Percentiles rank a stretch among this genome's conserved stretches.
phyloP scores from a whole-genome alignment of 2,888 invertebrate genomes.

The Cerastoderma edule region DNA sequence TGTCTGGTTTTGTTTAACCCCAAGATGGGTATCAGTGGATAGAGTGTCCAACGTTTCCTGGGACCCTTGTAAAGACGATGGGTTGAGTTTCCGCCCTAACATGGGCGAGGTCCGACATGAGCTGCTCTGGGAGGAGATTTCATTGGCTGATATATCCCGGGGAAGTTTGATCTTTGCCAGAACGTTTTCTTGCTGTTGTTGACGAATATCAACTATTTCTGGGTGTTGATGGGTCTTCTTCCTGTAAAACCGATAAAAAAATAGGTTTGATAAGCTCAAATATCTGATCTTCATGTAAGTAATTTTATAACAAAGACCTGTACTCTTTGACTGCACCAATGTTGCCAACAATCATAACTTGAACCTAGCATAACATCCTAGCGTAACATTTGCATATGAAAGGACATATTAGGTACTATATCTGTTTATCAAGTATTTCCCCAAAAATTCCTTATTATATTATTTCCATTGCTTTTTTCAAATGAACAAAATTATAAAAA shows the following conservation, averaged over 20 bases:
- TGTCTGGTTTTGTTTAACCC: background rate
- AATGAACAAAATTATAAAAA: no score
- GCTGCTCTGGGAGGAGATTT: slow-evolving; percentile 55
- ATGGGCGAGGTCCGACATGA: slow-evolving; percentile 52
- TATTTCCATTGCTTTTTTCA: no score
- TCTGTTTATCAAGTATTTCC: no score
- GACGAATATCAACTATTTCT: slow-evolving; percentile 77
- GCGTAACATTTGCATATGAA: no score
- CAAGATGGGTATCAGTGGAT: background rate
- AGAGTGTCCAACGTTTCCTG: slow-evolving; percentile 12
- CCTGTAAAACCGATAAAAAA: slow-evolving; percentile 59
- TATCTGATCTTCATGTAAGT: no score
- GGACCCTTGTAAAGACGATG: slow-evolving; percentile 16
- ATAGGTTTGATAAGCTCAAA: background rate
- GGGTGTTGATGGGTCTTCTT: slow-evolving; percentile 76
- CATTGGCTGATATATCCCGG: slow-evolving; percentile 75
- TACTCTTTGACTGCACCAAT: no score
- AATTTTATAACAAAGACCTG: no score
- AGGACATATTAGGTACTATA: no score
- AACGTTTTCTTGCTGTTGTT: slow-evolving; percentile 77
- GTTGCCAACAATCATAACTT: no score
- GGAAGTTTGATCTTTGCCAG: slow-evolving; percentile 75
- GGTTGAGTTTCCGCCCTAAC: slow-evolving; percentile 39
- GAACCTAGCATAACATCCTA: no score
- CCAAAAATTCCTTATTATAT: no score